A percentile compares a stretch with the other conserved stretches of the same genome.
These are phyloP conservation scores for Clarias pachynema DNA, from an alignment of 2,797 vertebrate species.

Conservation along the genomic window DNA sequence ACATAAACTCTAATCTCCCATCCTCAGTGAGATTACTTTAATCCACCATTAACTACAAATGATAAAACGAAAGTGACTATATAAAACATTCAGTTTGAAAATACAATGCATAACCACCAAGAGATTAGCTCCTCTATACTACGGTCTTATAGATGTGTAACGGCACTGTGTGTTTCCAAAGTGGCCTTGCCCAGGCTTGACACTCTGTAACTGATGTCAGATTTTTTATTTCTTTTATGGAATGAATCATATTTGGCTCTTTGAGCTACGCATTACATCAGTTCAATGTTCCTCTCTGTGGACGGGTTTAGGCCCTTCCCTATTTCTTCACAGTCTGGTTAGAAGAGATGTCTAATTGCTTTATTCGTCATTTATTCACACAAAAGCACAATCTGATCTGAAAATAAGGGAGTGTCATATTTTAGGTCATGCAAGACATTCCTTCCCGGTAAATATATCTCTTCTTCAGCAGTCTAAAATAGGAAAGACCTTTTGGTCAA, in stretches of 20 bases:
- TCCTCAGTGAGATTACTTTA: not conserved
- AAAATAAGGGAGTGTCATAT: not conserved
- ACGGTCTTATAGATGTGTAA: not conserved
- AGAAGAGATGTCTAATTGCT: not conserved
- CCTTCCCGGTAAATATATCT: not conserved
- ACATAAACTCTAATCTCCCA: not conserved
- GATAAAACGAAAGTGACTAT: not conserved
- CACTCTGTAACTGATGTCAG: conserved; percentile 16
- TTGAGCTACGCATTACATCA: conserved; percentile 39
- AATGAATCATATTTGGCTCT: conserved; percentile 51
- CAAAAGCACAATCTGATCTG: not conserved
- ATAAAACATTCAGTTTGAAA: not conserved
- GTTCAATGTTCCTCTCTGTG: conserved; percentile 25
- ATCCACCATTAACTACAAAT: not conserved
- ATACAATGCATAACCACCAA: not conserved
- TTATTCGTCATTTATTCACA: not conserved
- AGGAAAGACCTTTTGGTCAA: not conserved
- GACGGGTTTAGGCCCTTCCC: conserved; percentile 25
- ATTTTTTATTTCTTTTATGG: conserved; percentile 37
- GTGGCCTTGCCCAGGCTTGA: conserved; percentile 4
- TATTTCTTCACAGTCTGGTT: not conserved
- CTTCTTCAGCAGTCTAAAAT: not conserved
- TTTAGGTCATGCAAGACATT: not conserved
- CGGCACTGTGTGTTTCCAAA: not conserved
- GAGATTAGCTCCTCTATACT: not conserved